Percentiles rank a stretch among this genome's conserved stretches.
Evolutionary conservation across 2,113 vertebrate species (phyloP).

Genomic region (Melanerpes aurifrons): DNA sequence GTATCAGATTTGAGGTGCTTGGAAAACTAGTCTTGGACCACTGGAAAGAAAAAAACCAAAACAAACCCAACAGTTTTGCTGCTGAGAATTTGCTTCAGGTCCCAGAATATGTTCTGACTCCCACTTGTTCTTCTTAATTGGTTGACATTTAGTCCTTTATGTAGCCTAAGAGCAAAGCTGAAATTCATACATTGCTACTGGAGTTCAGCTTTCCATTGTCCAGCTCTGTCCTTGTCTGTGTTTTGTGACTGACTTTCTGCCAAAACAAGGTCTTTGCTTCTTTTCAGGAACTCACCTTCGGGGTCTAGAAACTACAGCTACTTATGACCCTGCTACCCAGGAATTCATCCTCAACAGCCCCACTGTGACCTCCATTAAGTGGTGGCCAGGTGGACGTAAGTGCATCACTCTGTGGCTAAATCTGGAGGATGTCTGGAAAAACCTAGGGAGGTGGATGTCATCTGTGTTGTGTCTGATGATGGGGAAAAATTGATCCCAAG

Average conservation of each 20-base stretch:
- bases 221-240: not conserved
- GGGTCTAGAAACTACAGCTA: constrained; percentile 95
- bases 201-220: constrained; percentile 25
- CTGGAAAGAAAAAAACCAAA: not conserved
- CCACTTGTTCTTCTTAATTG: not conserved
- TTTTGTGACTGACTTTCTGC: not conserved
- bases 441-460: not conserved
- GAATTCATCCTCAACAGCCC: constrained; percentile 97
- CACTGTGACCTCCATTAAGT: constrained; percentile 96
- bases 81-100: not conserved
- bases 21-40: constrained; percentile 20
- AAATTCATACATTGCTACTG: constrained; percentile 25
- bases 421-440: not conserved
- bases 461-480: not conserved
- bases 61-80: not conserved
- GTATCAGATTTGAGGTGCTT: constrained; percentile 48
- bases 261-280: not conserved
- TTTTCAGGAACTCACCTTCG: constrained; percentile 91
- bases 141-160: not conserved
- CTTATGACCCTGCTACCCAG: constrained; percentile 91
- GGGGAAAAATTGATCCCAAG: not conserved
- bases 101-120: not conserved
- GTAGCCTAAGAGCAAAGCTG: not conserved
- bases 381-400: constrained; percentile 99
- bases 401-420: constrained; percentile 13